These are phyloP conservation scores for Drosophila antonietae DNA, from an alignment of 2,888 invertebrate genomes.

Conservation along the genomic window DNA sequence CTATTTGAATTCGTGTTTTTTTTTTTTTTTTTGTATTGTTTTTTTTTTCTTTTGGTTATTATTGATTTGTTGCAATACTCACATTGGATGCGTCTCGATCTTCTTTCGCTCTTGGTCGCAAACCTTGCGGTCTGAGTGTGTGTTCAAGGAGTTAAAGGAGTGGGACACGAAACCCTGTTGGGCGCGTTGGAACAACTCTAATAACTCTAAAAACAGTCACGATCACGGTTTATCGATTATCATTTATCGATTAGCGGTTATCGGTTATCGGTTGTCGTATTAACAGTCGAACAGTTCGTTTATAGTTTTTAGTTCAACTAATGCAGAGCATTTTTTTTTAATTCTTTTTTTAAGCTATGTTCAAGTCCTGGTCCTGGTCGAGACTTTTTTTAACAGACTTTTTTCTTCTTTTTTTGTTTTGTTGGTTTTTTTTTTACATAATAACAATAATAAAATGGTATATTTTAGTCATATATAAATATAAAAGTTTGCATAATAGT, in stretches of 20 bases:
- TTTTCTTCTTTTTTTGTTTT: slow-evolving; percentile 40
- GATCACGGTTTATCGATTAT: slow-evolving; percentile 39
- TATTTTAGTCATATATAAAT: slow-evolving; percentile 82
- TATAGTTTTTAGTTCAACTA: slow-evolving; percentile 26
- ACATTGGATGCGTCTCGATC: slow-evolving; percentile 69
- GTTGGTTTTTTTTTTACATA: slow-evolving; percentile 62
- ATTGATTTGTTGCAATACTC: slow-evolving; percentile 72
- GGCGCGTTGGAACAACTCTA: slow-evolving; percentile 66
- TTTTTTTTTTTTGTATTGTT: neutral
- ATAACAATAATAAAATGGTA: slow-evolving; percentile 83
- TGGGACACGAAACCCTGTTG: slow-evolving; percentile 61
- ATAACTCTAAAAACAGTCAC: slow-evolving; percentile 63
- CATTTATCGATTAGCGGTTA: slow-evolving; percentile 7
- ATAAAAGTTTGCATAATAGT: slow-evolving; percentile 57
- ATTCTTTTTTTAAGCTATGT: slow-evolving; percentile 29
- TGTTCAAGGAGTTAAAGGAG: slow-evolving; percentile 67
- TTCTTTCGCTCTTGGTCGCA: slow-evolving; percentile 71
- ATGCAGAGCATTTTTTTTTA: slow-evolving; percentile 3
- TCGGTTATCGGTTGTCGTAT: slow-evolving; percentile 13
- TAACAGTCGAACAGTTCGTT: slow-evolving; percentile 27
- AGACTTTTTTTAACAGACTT: slow-evolving; percentile 46
- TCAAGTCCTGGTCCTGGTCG: slow-evolving; percentile 35
- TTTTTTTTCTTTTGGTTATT: slow-evolving; percentile 38
- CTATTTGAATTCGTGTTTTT: slow-evolving; percentile 27
- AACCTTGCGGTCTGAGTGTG: slow-evolving; percentile 65